phyloP scores from a whole-genome alignment of 2,888 invertebrate species.

The Drosophila stalkeri region DNA sequence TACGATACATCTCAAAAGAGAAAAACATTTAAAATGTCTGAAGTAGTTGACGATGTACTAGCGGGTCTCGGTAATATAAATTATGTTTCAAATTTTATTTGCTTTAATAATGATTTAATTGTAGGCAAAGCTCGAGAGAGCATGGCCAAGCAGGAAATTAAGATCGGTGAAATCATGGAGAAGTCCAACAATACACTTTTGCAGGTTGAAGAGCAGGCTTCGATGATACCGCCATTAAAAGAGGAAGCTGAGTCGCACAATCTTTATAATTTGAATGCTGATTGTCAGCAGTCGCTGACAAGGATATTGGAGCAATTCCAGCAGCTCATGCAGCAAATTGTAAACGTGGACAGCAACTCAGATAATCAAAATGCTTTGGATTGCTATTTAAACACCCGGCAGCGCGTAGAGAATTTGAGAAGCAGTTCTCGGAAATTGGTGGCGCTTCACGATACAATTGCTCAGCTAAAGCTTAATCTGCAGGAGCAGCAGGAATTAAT shows the following conservation, averaged over 20 bases:
- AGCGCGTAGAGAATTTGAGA: constrained; percentile 73
- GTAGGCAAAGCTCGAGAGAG: constrained; percentile 58
- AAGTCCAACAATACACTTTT: constrained; percentile 81
- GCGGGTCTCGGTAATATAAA: constrained; percentile 67
- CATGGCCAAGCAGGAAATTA: constrained; percentile 61
- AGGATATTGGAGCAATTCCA: constrained; percentile 72
- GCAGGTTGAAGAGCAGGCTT: constrained; percentile 71
- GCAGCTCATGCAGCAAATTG: constrained; percentile 49
- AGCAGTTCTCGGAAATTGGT: constrained; percentile 79
- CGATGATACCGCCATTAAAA: constrained; percentile 27
- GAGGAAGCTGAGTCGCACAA: constrained; percentile 23
- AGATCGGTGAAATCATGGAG: constrained; percentile 77
- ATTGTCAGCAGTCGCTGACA: constrained; percentile 63
- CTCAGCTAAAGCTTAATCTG: constrained; percentile 44
- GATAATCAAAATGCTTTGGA: constrained; percentile 34
- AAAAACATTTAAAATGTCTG: constrained; percentile 41
- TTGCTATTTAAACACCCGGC: constrained; percentile 44
- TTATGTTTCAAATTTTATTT: background rate
- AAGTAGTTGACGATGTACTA: constrained; percentile 67
- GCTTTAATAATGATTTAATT: background rate
- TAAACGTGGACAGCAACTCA: constrained; percentile 5
- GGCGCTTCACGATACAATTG: constrained; percentile 75
- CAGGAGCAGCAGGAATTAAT: constrained; percentile 25
- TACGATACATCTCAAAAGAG: background rate
- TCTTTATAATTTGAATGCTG: constrained; percentile 64